These are phyloP conservation scores for Protophormia terraenovae DNA, from an alignment of 2,888 invertebrate genomes.

Conservation along the genomic window DNA sequence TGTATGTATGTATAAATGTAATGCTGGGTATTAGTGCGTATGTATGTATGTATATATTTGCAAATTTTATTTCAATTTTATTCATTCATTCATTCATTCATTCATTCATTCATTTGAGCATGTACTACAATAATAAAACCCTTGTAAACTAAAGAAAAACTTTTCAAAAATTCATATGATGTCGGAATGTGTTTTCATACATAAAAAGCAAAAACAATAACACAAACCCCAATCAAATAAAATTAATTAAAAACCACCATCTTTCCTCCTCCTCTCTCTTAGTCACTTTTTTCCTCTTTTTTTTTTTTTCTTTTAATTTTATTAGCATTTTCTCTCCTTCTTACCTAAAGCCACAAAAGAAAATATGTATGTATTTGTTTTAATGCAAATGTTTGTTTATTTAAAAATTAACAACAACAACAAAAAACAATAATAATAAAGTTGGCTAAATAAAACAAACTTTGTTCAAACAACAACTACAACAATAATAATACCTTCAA, in stretches of 20 bases:
- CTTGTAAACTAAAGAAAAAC: constrained; percentile 53
- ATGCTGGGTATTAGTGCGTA: background rate
- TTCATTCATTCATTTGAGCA: background rate
- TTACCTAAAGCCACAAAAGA: constrained; percentile 20
- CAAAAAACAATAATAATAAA: constrained; percentile 35
- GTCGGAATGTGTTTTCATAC: constrained; percentile 9
- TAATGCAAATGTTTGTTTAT: constrained; percentile 28
- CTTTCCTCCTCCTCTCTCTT: background rate
- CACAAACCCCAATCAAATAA: constrained; percentile 45
- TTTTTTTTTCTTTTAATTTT: too few species aligned
- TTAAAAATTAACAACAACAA: background rate
- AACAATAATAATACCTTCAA: background rate
- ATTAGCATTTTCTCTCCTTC: background rate
- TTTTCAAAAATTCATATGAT: constrained; percentile 43
- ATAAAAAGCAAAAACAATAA: background rate
- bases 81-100: background rate
- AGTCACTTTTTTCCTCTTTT: background rate
- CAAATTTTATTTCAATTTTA: constrained; percentile 5
- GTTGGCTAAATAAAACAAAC: constrained; percentile 50
- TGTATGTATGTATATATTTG: background rate
- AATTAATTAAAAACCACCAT: constrained; percentile 60
- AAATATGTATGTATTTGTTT: constrained; percentile 19
- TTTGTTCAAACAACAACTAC: constrained; percentile 4
- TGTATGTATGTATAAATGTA: background rate
- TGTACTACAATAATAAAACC: constrained; percentile 34